These are phyloP conservation scores for Hydractinia symbiolongicarpus DNA, from an alignment of 30 jellyfish, hydroid and myxozoan species.

Conservation along the genomic window DNA sequence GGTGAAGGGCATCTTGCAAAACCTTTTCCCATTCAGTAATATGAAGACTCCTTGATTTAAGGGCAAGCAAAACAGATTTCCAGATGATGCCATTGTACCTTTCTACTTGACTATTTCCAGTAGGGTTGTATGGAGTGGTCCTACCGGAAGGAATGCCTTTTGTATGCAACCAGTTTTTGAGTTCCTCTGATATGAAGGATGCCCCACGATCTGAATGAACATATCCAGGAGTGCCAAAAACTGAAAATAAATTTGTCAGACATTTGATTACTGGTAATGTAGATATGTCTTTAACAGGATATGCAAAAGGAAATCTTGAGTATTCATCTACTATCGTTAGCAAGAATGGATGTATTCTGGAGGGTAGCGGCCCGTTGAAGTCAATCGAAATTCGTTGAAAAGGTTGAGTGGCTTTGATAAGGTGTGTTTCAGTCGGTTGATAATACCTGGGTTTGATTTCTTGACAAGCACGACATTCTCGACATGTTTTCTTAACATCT, in stretches of 20 bases:
- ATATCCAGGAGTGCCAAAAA: constrained; percentile 53
- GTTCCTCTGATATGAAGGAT: constrained; percentile 17
- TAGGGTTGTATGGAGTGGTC: neutral
- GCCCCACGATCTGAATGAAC: constrained; percentile 59
- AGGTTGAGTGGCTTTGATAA: constrained; percentile 48
- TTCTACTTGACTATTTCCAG: neutral
- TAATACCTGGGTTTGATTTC: constrained; percentile 31
- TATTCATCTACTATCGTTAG: constrained; percentile 28
- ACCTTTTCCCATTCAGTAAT: too few relatives aligned
- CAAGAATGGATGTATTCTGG: neutral
- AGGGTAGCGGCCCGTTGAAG: constrained; percentile 39
- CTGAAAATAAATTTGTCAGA: constrained; percentile 31
- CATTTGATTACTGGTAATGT: constrained; percentile 14
- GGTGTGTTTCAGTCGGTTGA: constrained; percentile 18
- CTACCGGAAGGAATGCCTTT: constrained; percentile 31
- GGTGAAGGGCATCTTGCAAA: too few relatives aligned
- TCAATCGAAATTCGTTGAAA: constrained; percentile 22
- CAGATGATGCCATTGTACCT: neutral
- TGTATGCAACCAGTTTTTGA: constrained; percentile 8
- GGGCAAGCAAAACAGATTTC: neutral
- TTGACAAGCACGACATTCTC: constrained; percentile 31
- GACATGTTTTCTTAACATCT: neutral
- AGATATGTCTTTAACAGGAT: constrained; percentile 20
- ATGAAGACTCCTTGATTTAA: too few relatives aligned
- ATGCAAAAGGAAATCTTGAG: constrained; percentile 22